Evolutionary conservation across 2,888 invertebrate genomes (phyloP).

Genomic region (Slavum lentiscoides): DNA sequence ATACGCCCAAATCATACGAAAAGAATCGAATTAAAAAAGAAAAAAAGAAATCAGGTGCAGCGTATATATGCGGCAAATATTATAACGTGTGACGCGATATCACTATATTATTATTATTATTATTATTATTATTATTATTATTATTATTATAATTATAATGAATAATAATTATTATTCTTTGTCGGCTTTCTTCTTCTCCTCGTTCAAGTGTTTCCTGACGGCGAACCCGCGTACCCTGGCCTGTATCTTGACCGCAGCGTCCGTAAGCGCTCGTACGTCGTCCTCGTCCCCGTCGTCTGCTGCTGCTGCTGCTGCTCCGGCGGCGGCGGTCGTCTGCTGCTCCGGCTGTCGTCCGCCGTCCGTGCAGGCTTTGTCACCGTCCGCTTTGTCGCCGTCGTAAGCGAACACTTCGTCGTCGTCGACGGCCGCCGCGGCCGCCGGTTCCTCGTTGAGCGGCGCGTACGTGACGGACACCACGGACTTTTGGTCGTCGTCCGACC

Average conservation of each 20-base stretch:
- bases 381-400: not conserved
- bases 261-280: not conserved
- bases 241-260: slow-evolving; percentile 57
- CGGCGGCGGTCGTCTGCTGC: too few species aligned
- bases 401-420: not conserved
- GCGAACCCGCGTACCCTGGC: slow-evolving; percentile 57
- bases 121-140: too few species aligned
- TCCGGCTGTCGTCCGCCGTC: not conserved
- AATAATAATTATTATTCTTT: not conserved
- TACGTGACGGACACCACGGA: slow-evolving; percentile 38
- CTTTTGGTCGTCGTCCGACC: slow-evolving; percentile 47
- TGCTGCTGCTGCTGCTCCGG: too few species aligned
- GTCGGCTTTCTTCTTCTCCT: slow-evolving; percentile 12
- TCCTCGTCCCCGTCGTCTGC: not conserved
- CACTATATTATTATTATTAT: too few species aligned
- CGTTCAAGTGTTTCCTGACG: slow-evolving; percentile 55
- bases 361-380: not conserved
- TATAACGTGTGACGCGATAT: too few species aligned
- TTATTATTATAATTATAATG: too few species aligned
- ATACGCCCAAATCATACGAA: too few species aligned
- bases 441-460: not conserved
- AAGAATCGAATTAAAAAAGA: too few species aligned
- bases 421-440: too few species aligned
- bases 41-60: too few species aligned
- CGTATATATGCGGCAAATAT: too few species aligned